These are phyloP conservation scores for Chiloscyllium plagiosum DNA, from an alignment of 2,113 vertebrate species.

Conservation along the genomic window DNA sequence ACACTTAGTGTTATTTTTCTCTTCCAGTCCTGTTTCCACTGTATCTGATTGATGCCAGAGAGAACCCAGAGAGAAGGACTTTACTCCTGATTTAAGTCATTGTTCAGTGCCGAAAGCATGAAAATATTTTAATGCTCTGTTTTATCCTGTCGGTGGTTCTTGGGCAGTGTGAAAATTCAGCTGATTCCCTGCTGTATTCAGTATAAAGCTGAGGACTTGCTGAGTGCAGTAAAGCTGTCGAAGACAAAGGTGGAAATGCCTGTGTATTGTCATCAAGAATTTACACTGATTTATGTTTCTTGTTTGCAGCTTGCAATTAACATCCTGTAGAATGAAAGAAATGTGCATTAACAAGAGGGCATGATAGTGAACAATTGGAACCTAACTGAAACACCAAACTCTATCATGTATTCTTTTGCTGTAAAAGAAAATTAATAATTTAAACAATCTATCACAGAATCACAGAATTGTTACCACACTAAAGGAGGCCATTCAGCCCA, in stretches of 20 bases:
- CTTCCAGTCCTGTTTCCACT: too few relatives aligned
- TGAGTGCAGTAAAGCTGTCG: not conserved
- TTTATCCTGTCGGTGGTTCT: not conserved
- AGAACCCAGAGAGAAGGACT: not conserved
- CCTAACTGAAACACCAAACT: not conserved
- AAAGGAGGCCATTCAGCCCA: too few relatives aligned
- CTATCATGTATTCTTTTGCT: not conserved
- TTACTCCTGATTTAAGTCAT: not conserved
- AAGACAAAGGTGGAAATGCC: not conserved
- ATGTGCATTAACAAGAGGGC: not conserved
- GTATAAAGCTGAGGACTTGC: not conserved
- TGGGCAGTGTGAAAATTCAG: not conserved
- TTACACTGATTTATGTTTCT: not conserved
- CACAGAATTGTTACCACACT: too few relatives aligned
- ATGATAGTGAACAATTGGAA: not conserved
- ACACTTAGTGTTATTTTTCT: too few relatives aligned
- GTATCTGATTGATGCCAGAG: not conserved
- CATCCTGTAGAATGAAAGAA: not conserved
- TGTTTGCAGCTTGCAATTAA: not conserved
- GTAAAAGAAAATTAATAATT: not conserved
- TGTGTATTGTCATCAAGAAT: not conserved
- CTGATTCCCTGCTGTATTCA: not conserved
- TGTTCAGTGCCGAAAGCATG: not conserved
- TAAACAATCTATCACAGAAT: not conserved
- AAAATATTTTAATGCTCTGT: not conserved